Evolutionary conservation across 2,113 vertebrate species (phyloP).

Genomic region (Alectura lathami): DNA sequence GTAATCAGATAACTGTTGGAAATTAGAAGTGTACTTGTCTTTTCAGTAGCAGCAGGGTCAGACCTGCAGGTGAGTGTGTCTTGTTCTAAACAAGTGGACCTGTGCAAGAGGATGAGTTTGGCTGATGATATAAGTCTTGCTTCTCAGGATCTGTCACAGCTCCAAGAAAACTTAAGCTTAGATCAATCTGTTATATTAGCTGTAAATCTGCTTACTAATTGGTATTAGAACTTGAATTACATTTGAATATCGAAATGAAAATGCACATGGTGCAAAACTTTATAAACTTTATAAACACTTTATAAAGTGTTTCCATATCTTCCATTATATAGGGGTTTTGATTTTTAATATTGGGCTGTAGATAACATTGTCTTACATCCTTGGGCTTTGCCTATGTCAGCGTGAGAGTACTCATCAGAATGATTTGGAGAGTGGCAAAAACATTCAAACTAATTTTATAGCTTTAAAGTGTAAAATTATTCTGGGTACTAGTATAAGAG

Average conservation of each 20-base stretch:
- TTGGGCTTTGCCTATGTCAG: background rate
- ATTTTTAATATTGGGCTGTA: background rate
- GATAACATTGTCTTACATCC: background rate
- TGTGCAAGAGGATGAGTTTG: background rate
- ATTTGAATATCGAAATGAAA: background rate
- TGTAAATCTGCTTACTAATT: constrained; percentile 45
- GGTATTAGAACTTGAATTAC: constrained; percentile 13
- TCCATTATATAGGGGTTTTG: background rate
- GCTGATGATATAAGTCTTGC: constrained; percentile 7
- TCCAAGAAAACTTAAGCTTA: constrained; percentile 10
- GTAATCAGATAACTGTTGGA: background rate
- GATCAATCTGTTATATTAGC: constrained; percentile 30
- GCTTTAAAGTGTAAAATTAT: background rate
- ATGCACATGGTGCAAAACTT: background rate
- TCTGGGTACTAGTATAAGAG: background rate
- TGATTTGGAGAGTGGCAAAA: background rate
- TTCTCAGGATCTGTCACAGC: constrained; percentile 25
- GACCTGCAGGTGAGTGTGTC: background rate
- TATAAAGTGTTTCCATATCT: background rate
- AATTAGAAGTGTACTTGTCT: background rate
- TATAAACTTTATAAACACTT: too few species aligned
- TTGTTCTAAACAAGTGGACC: background rate
- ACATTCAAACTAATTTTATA: background rate
- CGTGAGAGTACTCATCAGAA: background rate
- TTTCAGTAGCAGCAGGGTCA: background rate